Conservation (phyloP, 2,888 invertebrate genomes). For the Osedax fenrisi region DNA sequence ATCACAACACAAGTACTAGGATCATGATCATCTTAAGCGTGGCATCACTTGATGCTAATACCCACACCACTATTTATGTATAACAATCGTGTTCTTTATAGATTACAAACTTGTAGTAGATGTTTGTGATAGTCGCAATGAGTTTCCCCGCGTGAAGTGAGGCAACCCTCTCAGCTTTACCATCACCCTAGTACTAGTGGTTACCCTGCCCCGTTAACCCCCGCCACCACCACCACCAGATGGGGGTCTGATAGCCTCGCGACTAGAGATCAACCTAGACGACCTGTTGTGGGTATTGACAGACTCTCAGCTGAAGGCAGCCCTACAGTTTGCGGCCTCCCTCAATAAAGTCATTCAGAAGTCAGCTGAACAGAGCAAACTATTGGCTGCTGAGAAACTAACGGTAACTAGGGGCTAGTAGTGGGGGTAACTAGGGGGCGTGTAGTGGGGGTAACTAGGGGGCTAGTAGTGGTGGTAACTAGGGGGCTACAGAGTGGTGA, state of each 20-base stretch:
- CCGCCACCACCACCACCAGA: conserved; percentile 52
- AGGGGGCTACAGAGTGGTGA: too few species aligned
- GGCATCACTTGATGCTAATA: too few species aligned
- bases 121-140: too few species aligned
- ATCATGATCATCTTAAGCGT: too few species aligned
- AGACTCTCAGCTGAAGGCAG: conserved; percentile 85
- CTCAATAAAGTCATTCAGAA: conserved; percentile 46
- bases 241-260: conserved; percentile 79
- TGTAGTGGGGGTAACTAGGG: too few species aligned
- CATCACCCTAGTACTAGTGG: not conserved
- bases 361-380: conserved; percentile 46
- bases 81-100: too few species aligned
- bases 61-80: too few species aligned
- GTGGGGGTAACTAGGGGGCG: conserved; percentile 37
- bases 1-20: too few species aligned
- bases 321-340: conserved; percentile 55
- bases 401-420: conserved; percentile 41
- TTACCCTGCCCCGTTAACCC: not conserved
- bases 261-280: conserved; percentile 79
- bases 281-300: conserved; percentile 92
- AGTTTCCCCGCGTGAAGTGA: too few species aligned
- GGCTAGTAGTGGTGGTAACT: too few species aligned
- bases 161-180: not conserved
- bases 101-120: too few species aligned
- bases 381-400: conserved; percentile 45